phyloP scores from a whole-genome alignment of 2,797 vertebrate genomes.

The Myripristis jacobus region DNA sequence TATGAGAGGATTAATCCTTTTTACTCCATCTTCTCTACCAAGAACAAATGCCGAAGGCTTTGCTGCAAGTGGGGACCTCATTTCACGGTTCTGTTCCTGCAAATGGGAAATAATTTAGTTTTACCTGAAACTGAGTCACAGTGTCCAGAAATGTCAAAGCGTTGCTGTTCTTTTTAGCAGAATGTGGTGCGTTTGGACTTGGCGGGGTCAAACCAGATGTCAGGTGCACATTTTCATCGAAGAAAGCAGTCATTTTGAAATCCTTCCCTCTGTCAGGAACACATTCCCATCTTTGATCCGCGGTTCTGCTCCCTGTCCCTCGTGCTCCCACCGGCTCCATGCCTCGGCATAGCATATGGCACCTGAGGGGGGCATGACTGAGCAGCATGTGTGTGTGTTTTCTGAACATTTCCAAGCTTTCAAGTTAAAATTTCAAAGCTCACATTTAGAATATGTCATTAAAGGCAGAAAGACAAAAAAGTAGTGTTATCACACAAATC shows the following conservation, averaged over 20 bases:
- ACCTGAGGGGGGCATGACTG: background rate
- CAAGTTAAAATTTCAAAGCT: background rate
- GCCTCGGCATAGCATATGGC: conserved; percentile 1
- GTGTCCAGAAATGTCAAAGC: background rate
- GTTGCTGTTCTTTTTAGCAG: conserved; percentile 1
- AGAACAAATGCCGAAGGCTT: background rate
- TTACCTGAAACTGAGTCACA: conserved; percentile 15
- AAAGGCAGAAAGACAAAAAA: no score
- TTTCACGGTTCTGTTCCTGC: conserved; percentile 11
- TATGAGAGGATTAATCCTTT: background rate
- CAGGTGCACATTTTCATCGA: background rate
- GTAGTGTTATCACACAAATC: background rate
- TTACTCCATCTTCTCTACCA: background rate
- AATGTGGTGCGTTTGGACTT: background rate
- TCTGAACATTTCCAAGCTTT: background rate
- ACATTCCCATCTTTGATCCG: background rate
- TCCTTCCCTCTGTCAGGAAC: conserved; percentile 1
- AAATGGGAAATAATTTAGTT: conserved; percentile 27
- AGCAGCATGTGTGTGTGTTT: conserved; percentile 1
- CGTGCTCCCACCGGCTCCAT: background rate
- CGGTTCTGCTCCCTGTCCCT: background rate
- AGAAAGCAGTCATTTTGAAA: background rate
- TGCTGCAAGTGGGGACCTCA: background rate
- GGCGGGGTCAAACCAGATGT: background rate
- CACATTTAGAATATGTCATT: background rate